phyloP scores from a whole-genome alignment of 92 coral and sea anemone species.

The Palythoa grandis region DNA sequence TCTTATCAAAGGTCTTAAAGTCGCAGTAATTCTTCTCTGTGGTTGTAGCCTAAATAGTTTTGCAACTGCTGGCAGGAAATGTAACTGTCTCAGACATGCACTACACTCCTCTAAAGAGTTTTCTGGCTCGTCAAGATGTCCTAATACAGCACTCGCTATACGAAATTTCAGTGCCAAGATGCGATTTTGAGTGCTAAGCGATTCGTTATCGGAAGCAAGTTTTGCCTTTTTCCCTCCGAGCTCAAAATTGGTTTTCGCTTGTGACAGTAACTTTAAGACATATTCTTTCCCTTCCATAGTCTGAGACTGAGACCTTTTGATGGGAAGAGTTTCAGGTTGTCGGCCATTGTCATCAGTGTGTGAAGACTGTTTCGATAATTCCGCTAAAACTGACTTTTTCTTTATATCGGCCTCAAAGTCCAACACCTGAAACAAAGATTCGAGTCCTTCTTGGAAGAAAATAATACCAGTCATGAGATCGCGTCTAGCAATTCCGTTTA shows the following conservation, averaged over 20 bases:
- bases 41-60: slow-evolving; percentile 7
- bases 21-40: not conserved
- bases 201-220: slow-evolving; percentile 17
- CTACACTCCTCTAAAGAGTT: slow-evolving; percentile 10
- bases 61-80: slow-evolving; percentile 9
- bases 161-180: slow-evolving; percentile 25
- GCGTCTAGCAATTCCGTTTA: slow-evolving; percentile 20
- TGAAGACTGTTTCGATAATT: not conserved
- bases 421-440: slow-evolving; percentile 3
- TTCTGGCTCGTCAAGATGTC: not conserved
- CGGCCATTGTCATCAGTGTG: not conserved
- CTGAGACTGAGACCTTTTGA: not conserved
- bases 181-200: slow-evolving; percentile 23
- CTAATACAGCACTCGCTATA: slow-evolving; percentile 17
- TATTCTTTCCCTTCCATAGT: not conserved
- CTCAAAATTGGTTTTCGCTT: slow-evolving; percentile 20
- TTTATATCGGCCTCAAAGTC: not conserved
- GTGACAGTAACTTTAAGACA: not conserved
- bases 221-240: slow-evolving; percentile 17
- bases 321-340: not conserved
- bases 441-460: slow-evolving; percentile 27
- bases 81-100: slow-evolving; percentile 11
- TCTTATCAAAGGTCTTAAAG: not conserved
- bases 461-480: slow-evolving; percentile 15
- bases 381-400: not conserved